Base-by-base conservation (phyloP, 2,113 vertebrate species). In the Butorides virescens region DNA sequence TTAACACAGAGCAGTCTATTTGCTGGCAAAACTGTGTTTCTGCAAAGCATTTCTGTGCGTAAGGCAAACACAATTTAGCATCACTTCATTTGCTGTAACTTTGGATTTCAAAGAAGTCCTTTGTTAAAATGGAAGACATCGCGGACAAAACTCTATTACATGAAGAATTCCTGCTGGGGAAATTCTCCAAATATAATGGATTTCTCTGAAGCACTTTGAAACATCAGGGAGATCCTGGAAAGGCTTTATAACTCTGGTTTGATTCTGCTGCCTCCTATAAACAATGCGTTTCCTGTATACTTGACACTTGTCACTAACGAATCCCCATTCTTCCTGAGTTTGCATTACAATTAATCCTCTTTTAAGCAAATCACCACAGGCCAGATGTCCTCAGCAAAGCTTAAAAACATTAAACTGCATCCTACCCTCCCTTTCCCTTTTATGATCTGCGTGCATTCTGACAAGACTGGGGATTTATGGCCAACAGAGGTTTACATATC, bases 281-380 rank as follows among this genome's bases (percentile, higher is more conserved):
- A 85, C 82, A 94, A 58, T 36, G 34, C 23, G 32, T 83, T 96
- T 96, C 83, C 83, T 86, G 52, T 80, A 56, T 73, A 89, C 70
- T 86, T 77, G 74, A 61, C 77, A 80, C 49, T 86, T 92, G 76
- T 91, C 74, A 77, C 46, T 77, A 55, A 79, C 62, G 72, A 58
- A 94, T 78, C 70, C 81, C 46, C 59, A 13, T 76, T 90, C 90
- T 88, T 94, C 92, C 95, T 86, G 85, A 94, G 92, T 94, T 87
- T 95, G 63, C 59, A 53, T 90, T 93, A 75, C 72, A 91, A 95
- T 95, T 96, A 96, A 97, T 97, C 95, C 93, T 88, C 91, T 91
- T 92, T 71, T 92, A 95, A 94, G 93, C 79, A 95, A 95, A 93
- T 86, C 93, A 62, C 77, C 27, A 2, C 50, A 58, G 87, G 73